Evolutionary conservation across 2,888 invertebrate species (phyloP).

Genomic region (Calephelis perditalis): DNA sequence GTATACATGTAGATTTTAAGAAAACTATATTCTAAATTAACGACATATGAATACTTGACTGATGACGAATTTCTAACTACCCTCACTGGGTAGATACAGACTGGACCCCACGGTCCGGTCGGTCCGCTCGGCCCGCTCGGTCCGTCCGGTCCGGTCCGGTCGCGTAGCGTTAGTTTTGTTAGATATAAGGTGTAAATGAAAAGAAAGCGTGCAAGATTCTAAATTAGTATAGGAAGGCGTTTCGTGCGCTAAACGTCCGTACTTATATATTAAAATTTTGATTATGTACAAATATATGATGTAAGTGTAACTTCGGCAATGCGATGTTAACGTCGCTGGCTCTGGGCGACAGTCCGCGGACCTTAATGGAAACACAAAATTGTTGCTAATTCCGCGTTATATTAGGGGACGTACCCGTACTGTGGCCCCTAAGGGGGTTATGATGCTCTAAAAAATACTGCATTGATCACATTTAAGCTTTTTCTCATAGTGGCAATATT

Average conservation of each 20-base stretch:
- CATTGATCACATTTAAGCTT: too few relatives aligned
- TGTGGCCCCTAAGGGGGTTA: too few relatives aligned
- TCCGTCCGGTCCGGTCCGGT: not conserved
- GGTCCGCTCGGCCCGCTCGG: not conserved
- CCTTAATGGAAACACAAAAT: too few relatives aligned
- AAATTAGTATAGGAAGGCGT: constrained; percentile 61
- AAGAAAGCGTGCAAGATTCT: constrained; percentile 66
- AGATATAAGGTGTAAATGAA: constrained; percentile 33
- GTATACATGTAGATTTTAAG: not conserved
- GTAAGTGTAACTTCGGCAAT: too few relatives aligned
- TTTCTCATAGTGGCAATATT: too few relatives aligned
- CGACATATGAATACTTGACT: not conserved
- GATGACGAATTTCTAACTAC: not conserved
- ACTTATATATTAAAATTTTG: not conserved
- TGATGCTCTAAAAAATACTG: too few relatives aligned
- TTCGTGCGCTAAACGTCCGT: constrained; percentile 34
- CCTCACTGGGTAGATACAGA: too few relatives aligned
- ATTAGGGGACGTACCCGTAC: too few relatives aligned
- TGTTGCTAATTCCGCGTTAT: too few relatives aligned
- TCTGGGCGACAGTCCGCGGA: too few relatives aligned
- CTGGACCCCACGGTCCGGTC: too few relatives aligned
- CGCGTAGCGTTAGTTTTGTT: constrained; percentile 1
- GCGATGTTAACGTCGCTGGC: not conserved
- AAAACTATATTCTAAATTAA: not conserved
- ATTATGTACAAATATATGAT: constrained; percentile 16